A percentile compares a stretch with the other conserved stretches of the same genome.
These are phyloP conservation scores for Peromyscus leucopus DNA, from an alignment of 2,113 vertebrate genomes.

Conservation along the genomic window DNA sequence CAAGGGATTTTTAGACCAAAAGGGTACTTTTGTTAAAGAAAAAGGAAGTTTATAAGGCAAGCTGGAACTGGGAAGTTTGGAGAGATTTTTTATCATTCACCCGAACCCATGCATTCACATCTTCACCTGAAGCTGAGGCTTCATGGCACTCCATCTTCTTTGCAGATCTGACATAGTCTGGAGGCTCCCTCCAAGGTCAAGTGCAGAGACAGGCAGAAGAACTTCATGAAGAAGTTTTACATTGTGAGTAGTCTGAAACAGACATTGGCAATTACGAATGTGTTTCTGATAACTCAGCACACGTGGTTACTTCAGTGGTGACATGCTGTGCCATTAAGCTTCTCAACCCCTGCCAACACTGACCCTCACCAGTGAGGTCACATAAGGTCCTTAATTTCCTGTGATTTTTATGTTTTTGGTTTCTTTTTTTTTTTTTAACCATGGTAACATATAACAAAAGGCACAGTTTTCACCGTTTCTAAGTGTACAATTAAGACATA, in stretches of 20 bases:
- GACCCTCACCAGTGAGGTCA: background rate
- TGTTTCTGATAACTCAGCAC: background rate
- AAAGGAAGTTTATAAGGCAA: constrained; percentile 44
- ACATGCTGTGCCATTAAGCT: background rate
- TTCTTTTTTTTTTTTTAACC: constrained; percentile 43
- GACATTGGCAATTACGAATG: background rate
- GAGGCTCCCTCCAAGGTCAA: constrained; percentile 89
- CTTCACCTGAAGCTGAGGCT: constrained; percentile 91
- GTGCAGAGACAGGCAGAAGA: constrained; percentile 83
- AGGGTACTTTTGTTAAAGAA: background rate
- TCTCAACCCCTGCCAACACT: background rate
- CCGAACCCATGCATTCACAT: background rate
- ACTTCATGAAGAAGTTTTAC: constrained; percentile 88
- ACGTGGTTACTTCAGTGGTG: background rate
- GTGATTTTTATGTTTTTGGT: constrained; percentile 48
- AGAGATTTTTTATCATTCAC: background rate
- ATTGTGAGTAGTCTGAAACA: constrained; percentile 87
- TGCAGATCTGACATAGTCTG: constrained; percentile 86
- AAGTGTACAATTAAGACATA: background rate
- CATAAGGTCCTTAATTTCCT: background rate
- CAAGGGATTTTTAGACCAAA: background rate
- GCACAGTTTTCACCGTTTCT: background rate
- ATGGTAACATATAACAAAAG: background rate
- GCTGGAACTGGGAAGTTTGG: background rate
- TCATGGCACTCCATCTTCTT: constrained; percentile 89